Conservation (phyloP, 1,140 invertebrate genomes). For the Brachionus rotundiformis region DNA sequence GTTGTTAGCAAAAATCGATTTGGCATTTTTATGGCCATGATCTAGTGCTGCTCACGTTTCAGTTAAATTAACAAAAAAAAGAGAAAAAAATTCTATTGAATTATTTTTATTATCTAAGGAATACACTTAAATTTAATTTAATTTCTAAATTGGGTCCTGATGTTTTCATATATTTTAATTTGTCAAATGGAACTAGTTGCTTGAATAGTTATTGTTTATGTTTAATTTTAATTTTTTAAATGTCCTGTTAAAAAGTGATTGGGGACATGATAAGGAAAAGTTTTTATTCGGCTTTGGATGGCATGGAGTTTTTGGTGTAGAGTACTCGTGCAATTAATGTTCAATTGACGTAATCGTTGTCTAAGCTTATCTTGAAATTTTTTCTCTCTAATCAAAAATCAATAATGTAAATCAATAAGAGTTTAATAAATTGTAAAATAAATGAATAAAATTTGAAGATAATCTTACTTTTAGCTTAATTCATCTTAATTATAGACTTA, state of each 20-base stretch:
- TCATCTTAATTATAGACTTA: slow-evolving; percentile 4
- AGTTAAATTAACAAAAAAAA: background rate
- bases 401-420: slow-evolving; percentile 21
- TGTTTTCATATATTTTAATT: background rate
- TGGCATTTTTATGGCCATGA: background rate
- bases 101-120: background rate
- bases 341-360: background rate
- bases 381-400: slow-evolving; percentile 12
- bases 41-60: background rate
- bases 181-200: no score
- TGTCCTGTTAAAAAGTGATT: no score
- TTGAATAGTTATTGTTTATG: no score
- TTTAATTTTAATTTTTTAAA: no score
- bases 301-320: no score
- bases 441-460: slow-evolving; percentile 21
- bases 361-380: slow-evolving; percentile 16
- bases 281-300: no score
- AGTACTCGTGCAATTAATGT: background rate
- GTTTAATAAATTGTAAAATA: slow-evolving; percentile 14
- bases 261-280: no score
- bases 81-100: no score
- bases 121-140: background rate
- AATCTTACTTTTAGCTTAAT: slow-evolving; percentile 5
- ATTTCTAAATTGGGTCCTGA: slow-evolving; percentile 2
- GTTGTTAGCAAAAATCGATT: background rate